These are phyloP conservation scores for Junco hyemalis DNA, from an alignment of 2,113 vertebrate species.

Conservation along the genomic window DNA sequence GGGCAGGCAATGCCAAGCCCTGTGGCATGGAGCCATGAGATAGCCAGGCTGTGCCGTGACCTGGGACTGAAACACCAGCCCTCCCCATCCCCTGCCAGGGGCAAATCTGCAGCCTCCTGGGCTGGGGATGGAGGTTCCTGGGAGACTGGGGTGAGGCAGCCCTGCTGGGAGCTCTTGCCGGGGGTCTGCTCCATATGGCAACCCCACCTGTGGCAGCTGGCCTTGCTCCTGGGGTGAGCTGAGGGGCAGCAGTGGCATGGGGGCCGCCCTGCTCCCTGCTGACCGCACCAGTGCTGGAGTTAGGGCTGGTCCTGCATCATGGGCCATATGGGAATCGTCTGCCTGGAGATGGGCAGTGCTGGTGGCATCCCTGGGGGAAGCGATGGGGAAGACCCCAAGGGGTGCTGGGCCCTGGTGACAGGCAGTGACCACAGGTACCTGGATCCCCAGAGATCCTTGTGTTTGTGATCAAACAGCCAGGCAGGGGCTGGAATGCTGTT, in stretches of 20 bases:
- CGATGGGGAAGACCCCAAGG: neutral
- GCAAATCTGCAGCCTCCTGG: neutral
- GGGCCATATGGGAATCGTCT: accelerated
- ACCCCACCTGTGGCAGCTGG: neutral
- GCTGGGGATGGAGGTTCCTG: neutral
- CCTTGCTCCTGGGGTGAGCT: neutral
- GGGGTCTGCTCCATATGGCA: neutral
- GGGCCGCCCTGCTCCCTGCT: neutral
- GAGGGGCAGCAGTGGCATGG: neutral
- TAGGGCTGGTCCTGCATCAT: neutral
- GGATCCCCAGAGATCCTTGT: accelerated
- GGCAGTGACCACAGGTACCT: accelerated
- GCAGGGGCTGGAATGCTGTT: neutral
- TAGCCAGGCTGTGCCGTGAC: neutral
- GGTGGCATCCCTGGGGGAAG: neutral
- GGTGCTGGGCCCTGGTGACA: neutral
- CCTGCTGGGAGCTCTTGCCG: neutral
- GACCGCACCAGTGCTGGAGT: neutral
- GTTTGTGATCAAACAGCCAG: neutral
- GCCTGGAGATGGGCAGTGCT: neutral
- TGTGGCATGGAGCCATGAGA: neutral
- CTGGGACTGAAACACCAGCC: neutral
- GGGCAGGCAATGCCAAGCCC: neutral
- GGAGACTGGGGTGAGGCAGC: neutral
- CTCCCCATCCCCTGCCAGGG: neutral